Base-by-base conservation (phyloP, 2,888 invertebrate species). In the Phaonia tiefii region DNA sequence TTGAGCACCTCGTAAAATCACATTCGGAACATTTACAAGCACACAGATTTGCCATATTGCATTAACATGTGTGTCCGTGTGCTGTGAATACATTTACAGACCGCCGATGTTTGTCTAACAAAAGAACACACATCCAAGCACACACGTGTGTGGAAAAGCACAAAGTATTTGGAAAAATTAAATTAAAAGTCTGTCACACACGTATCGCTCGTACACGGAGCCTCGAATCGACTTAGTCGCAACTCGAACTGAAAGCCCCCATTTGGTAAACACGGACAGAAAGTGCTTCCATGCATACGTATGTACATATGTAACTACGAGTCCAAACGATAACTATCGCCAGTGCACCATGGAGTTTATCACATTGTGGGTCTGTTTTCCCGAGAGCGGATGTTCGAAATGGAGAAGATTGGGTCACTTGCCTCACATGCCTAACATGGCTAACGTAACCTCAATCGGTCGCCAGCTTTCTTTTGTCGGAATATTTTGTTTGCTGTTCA, bases 121-220 rank as follows among this genome's bases (percentile, higher is more conserved):
- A 75, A 75, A 71, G 72, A 63, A 75, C 13, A 65, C 26, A 63
- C 25, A 17, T 7, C 39, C n/a, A 44, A 51, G 54, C 11, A 37
- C 42, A 37, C 63, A 42, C 39, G 20, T 15, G 39, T 5, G 39
- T 63, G 39, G 42, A 72, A 78, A 58, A 67, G 51, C 67, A 81
- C 65, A 67, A 81, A 75, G 75, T 81, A 81, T 81, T 81, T 78
- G 67, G 74, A 72, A 63, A 81, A 81, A 81, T 81, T 81, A 81
- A 81, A 81, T 81, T 81, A 81, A 81, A 81, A 78, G 63, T 81
- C 81, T 81, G 78, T 75, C 81, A 81, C 72, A 81, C 75, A 81
- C 77, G 77, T 80, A 70, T 63, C 39, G 63, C 63, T 39, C 39
- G 63, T 63, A 13, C 63, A 31, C 20, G 39, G 17, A 60, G 37